Base-by-base conservation (phyloP, 1,140 invertebrate species). In the Hydropsyche tenuis region DNA sequence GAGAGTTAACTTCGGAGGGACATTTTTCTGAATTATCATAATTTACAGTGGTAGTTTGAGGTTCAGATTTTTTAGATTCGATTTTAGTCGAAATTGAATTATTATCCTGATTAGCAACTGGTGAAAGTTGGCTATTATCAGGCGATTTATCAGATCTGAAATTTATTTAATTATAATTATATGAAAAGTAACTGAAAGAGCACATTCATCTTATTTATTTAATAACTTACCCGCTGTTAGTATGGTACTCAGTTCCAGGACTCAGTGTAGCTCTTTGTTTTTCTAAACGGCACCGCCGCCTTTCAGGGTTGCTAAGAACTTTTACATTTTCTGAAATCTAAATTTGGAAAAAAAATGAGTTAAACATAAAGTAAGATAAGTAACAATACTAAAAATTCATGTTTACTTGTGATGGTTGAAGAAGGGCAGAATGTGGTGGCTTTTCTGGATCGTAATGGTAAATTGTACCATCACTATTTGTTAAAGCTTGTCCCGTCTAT, bases 361-460 rank as follows among this genome's bases (percentile, higher is more conserved):
- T 11, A 4, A 46, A 43, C 16, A 5, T 12, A 65, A 6, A 65
- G 43, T 46, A 1, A 56, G 46, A 45, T 46, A 20, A 46, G 4
- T 7, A 48, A 48, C 37, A 9, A 68, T 22, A 22, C 46, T 23
- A 20, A 23, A 6, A n/a, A 18, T 4, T 25, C 7, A 51, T 48
- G 48, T 62, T 53, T 60, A 77, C 75, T 69, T 74, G 69, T 42
- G 68, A 56, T 23, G 23, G 45, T 1, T 37, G 30, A 6, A 72
- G 16, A 42, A 77, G 43, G 7, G 72, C 69, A 7, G 46, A 4
- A 5, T 79, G 56, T 1, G 81, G 83, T 48, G 83, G 83, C 70
- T 83, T 83, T 14, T 78, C 76, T 0, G 83, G 84, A 68, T 85
- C 82, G 75, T 82, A 85, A 74, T 82, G 80, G 78, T 85, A 85